Percentiles rank a stretch among this genome's conserved stretches.
phyloP scores from a whole-genome alignment of 2,888 invertebrate genomes.

The Tenthredo distinguenda region DNA sequence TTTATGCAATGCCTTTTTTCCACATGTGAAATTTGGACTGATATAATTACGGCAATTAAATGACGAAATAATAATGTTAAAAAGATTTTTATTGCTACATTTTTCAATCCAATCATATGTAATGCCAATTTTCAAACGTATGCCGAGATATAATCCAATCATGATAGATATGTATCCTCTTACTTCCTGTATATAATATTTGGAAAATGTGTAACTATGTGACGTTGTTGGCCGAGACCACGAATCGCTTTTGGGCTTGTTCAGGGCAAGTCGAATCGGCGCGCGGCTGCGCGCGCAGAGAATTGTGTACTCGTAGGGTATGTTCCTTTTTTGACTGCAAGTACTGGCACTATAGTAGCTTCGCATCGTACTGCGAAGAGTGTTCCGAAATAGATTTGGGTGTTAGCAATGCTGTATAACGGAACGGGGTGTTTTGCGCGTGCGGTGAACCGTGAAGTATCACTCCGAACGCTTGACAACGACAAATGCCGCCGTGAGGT shows the following conservation, averaged over 20 bases:
- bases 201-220: no score
- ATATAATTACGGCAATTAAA: not conserved
- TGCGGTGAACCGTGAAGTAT: not conserved
- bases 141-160: no score
- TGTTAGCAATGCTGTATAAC: not conserved
- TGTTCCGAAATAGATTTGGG: not conserved
- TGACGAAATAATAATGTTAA: no score
- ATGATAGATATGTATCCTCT: no score
- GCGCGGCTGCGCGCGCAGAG: no score
- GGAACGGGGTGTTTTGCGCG: not conserved
- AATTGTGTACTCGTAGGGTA: not conserved
- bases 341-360: constrained; percentile 9
- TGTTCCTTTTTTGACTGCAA: constrained; percentile 15
- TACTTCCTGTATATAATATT: no score
- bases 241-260: no score
- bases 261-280: no score
- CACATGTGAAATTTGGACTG: not conserved
- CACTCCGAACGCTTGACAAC: not conserved
- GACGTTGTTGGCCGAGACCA: no score
- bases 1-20: not conserved
- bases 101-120: no score
- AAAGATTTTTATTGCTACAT: no score
- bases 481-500: not conserved
- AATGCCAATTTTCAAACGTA: no score
- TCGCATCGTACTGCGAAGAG: not conserved